phyloP scores from a whole-genome alignment of 2,888 invertebrate genomes.

The Doris montereyensis region DNA sequence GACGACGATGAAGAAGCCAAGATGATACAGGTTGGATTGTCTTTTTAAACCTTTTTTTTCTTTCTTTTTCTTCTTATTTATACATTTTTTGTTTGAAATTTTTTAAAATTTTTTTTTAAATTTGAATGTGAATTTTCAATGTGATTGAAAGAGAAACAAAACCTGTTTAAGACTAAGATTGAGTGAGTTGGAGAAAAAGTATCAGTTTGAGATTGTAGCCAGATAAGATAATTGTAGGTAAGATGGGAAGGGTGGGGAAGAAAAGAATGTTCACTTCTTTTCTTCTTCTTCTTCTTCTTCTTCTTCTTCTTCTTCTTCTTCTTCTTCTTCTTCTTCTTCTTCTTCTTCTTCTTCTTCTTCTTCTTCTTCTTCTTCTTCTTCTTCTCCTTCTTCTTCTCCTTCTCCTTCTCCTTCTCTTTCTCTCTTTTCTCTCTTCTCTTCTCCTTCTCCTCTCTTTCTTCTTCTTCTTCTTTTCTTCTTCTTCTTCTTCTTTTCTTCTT shows the following conservation, averaged over 20 bases:
- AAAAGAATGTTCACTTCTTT: background rate
- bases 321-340: constrained; percentile 8
- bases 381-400: background rate
- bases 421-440: background rate
- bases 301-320: background rate
- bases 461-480: background rate
- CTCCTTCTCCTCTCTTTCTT: background rate
- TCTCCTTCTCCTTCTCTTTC: background rate
- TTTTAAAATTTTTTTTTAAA: too few species aligned
- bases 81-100: too few species aligned
- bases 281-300: background rate
- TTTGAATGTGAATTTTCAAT: too few species aligned
- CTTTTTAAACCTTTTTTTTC: background rate
- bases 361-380: background rate
- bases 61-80: constrained; percentile 4
- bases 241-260: too few species aligned
- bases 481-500: background rate
- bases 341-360: constrained; percentile 23
- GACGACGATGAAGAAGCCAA: constrained; percentile 33
- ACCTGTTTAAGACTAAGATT: too few species aligned
- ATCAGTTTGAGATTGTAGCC: too few species aligned
- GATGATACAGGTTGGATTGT: constrained; percentile 16
- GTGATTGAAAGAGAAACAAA: too few species aligned
- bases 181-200: too few species aligned
- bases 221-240: too few species aligned